phyloP scores from a whole-genome alignment of 1,140 invertebrate genomes.

The Belonocnema kinseyi region DNA sequence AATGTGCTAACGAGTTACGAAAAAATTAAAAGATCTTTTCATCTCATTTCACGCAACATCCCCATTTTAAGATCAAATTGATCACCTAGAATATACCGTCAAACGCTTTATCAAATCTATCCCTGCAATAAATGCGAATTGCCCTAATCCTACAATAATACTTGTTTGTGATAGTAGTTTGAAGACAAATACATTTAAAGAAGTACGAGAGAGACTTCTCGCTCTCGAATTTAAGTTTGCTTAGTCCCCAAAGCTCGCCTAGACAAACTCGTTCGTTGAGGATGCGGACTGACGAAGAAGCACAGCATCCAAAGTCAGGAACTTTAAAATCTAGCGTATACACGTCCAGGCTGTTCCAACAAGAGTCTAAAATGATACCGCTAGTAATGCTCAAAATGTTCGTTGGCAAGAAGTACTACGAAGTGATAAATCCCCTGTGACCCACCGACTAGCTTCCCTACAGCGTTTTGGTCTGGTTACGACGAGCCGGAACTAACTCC shows the following conservation, averaged over 20 bases:
- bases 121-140: neutral
- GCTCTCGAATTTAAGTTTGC: constrained; percentile 34
- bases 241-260: neutral
- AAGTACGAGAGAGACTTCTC: neutral
- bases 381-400: constrained; percentile 45
- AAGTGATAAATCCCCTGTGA: constrained; percentile 67
- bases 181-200: constrained; percentile 2
- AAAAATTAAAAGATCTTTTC: no score
- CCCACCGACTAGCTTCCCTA: constrained; percentile 54
- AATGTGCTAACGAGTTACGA: no score
- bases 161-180: constrained; percentile 20
- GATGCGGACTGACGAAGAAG: constrained; percentile 31
- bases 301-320: constrained; percentile 29
- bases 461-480: constrained; percentile 66
- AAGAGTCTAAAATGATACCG: constrained; percentile 49
- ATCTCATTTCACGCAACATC: no score
- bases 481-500: constrained; percentile 45
- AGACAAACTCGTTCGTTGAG: constrained; percentile 29
- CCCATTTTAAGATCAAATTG: no score
- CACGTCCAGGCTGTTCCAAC: constrained; percentile 20
- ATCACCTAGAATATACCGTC: neutral
- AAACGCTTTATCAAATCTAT: no score
- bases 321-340: constrained; percentile 41
- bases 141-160: neutral
- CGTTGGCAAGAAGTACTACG: constrained; percentile 57